These are phyloP conservation scores for Melanotaenia parkinsoni DNA, from an alignment of 2,797 vertebrate genomes.

Conservation along the genomic window DNA sequence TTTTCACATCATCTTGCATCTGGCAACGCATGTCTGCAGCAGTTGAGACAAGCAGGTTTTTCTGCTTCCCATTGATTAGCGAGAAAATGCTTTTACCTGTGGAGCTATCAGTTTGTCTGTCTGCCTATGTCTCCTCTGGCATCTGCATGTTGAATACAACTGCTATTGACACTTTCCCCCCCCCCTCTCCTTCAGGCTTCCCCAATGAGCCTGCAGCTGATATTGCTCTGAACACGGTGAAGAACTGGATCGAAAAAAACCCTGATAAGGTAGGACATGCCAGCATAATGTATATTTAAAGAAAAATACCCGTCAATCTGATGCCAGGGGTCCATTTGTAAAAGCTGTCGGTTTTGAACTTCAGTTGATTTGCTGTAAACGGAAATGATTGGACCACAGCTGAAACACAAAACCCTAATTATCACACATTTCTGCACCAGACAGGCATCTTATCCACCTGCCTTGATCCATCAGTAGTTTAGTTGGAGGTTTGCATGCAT, in stretches of 20 bases:
- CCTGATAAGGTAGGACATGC: constrained; percentile 90
- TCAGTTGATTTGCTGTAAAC: constrained; percentile 30
- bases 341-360: constrained; percentile 15
- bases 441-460: constrained; percentile 62
- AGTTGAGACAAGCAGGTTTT: constrained; percentile 50
- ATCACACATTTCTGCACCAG: constrained; percentile 30
- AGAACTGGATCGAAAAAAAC: constrained; percentile 91
- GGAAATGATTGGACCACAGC: constrained; percentile 42
- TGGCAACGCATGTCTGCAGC: constrained; percentile 42
- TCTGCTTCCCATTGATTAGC: constrained; percentile 60
- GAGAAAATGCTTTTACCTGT: constrained; percentile 52
- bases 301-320: constrained; percentile 14
- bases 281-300: constrained; percentile 57
- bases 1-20: constrained; percentile 48
- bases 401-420: constrained; percentile 49
- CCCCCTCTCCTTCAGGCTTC: constrained; percentile 84
- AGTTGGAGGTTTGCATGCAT: constrained; percentile 62
- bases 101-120: constrained; percentile 36
- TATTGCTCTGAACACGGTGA: constrained; percentile 92
- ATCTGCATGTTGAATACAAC: constrained; percentile 53
- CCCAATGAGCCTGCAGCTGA: constrained; percentile 95
- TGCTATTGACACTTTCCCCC: constrained; percentile 50
- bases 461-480: constrained; percentile 58
- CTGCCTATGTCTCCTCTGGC: constrained; percentile 42
- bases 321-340: constrained; percentile 13